Percentiles rank a stretch among this genome's conserved stretches.
Conservation (phyloP, 2,113 vertebrate species). For the Sinocyclocheilus rhinocerous region DNA sequence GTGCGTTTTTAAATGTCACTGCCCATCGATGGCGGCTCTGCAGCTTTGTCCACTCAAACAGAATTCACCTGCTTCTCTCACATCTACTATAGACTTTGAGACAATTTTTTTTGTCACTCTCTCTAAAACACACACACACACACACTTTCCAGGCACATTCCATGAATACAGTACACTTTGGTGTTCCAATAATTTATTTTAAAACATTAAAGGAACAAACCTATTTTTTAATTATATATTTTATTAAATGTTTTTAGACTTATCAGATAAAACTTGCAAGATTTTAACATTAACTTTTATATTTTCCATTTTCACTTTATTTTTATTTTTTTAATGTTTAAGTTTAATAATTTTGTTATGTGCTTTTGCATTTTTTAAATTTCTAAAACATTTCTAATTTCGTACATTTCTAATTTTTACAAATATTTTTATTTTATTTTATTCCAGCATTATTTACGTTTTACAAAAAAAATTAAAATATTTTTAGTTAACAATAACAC, state of each 20-base stretch:
- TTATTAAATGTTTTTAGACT: neutral
- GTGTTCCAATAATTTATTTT: neutral
- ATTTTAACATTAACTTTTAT: too few species aligned
- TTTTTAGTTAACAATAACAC: too few species aligned
- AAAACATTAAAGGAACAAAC: neutral
- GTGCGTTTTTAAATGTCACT: conserved; percentile 44
- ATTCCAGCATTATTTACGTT: too few species aligned
- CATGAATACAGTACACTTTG: neutral
- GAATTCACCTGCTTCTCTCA: neutral
- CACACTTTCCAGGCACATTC: neutral
- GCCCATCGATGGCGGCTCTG: conserved; percentile 19
- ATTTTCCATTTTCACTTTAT: too few species aligned
- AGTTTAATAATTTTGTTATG: too few species aligned
- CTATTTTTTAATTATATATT: too few species aligned
- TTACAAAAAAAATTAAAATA: too few species aligned
- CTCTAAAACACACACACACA: neutral
- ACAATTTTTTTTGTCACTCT: neutral
- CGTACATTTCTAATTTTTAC: too few species aligned
- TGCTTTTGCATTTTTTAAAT: too few species aligned
- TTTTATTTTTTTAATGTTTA: too few species aligned
- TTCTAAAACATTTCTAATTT: too few species aligned
- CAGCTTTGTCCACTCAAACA: neutral
- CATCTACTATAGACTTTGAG: neutral
- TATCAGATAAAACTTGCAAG: neutral
- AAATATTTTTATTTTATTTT: too few species aligned